Base-by-base conservation (phyloP, 2,888 invertebrate genomes). In the Drosophila mimetica region DNA sequence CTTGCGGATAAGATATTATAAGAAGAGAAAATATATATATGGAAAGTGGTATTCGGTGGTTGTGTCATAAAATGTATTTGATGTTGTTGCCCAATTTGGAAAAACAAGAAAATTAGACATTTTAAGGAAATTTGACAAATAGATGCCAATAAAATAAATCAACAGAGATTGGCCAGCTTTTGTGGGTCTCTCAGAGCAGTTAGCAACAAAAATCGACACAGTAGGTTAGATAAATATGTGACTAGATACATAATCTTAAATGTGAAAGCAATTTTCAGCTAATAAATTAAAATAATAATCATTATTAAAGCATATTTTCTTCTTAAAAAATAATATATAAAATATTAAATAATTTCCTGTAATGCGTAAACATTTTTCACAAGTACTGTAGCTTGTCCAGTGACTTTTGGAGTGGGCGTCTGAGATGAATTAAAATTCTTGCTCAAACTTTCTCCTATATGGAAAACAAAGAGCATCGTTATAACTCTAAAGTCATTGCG, bases 81-180 rank as follows among this genome's bases (percentile, higher is more conserved):
- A 25, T 25, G 30, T 46, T 47, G 42, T 57, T 44, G 30, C 64
- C 51, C 47, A 53, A 65, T 76, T 72, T 75, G 85, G 85, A 44
- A 66, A 53, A 73, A 77, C 84, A 61, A 71, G 78, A 61, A 69
- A 83, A 80, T 84, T 83, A 67, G 41, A 69, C 71, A 82, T 79
- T 66, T 42, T 22, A 8, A 71, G 44, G 53, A 67, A 63, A 52
- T 60, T 70, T 82, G 86, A 81, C 88, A 87, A 82, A 82, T 82
- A 55, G 59, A 70, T 48, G 64, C 59, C 72, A 69, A 82, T 82
- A 87, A 86, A 87, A 80, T 76, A 76, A 54, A 52, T 44, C 25
- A 25, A 14, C 25, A 25, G 44, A 53, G 46, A 74, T 74, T 51
- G 39, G 30, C 20, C 44, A 67, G 48, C 57, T 53, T 48, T 48